Percentiles rank a stretch among this genome's conserved stretches.
Evolutionary conservation across 1,140 invertebrate genomes (phyloP).

Genomic region (Sinonovacula constricta): DNA sequence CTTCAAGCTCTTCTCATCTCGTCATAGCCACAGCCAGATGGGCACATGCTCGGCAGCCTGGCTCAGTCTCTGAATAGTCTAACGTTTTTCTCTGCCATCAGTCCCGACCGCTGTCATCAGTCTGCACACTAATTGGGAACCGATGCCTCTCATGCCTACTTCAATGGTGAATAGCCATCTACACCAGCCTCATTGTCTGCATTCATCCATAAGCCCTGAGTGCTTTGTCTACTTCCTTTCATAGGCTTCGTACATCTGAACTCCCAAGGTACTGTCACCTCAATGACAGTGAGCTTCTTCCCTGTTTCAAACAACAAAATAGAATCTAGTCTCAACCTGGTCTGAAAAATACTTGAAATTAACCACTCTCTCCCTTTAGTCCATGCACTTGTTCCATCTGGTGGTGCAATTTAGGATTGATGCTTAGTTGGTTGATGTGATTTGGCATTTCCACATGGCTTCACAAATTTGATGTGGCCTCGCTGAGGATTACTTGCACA

Average conservation of each 20-base stretch:
- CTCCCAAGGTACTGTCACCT: too few relatives aligned
- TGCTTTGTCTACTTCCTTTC: conserved; percentile 32
- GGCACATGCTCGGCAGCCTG: neutral
- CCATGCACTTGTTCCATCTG: conserved; percentile 12
- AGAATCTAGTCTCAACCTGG: neutral
- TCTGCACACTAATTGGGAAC: conserved; percentile 10
- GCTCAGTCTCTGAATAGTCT: neutral
- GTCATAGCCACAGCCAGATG: too few relatives aligned
- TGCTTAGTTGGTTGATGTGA: neutral
- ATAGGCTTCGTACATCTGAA: conserved; percentile 30
- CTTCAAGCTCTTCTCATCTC: too few relatives aligned
- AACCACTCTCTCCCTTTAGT: neutral
- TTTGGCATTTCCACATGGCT: conserved; percentile 5
- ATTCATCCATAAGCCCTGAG: too few relatives aligned
- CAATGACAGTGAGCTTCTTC: conserved; percentile 27
- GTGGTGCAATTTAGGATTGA: conserved; percentile 1
- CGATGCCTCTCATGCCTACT: conserved; percentile 32
- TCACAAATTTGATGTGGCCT: neutral
- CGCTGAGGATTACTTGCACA: neutral
- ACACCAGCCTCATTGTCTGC: conserved; percentile 14
- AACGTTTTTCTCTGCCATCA: conserved; percentile 4
- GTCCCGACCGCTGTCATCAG: conserved; percentile 10
- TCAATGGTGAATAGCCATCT: conserved; percentile 34
- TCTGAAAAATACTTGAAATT: neutral
- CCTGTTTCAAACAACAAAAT: neutral